Conservation (phyloP, 2,113 vertebrate genomes). For the Ammodytes marinus region DNA sequence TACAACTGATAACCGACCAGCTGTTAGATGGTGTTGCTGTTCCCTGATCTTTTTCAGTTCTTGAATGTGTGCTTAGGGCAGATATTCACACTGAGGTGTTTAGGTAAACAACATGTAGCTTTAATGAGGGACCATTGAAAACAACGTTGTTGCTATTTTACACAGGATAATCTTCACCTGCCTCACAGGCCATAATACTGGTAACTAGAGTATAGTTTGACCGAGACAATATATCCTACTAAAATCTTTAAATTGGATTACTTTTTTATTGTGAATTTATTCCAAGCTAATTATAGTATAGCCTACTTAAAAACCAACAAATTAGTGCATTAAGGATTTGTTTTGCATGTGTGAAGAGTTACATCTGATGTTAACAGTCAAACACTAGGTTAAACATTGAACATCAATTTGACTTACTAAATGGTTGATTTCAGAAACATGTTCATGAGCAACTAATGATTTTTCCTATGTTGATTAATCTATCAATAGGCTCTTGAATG, state of each 20-base stretch:
- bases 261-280: neutral
- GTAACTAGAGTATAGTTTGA: neutral
- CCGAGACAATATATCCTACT: no score
- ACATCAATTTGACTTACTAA: neutral
- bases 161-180: slow-evolving; percentile 20
- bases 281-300: neutral
- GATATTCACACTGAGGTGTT: slow-evolving; percentile 38
- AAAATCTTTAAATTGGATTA: no score
- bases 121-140: slow-evolving; percentile 33
- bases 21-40: neutral
- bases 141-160: slow-evolving; percentile 48
- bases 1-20: neutral
- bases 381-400: neutral
- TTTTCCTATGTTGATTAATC: neutral
- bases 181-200: neutral
- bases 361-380: neutral
- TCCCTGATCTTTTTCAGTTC: neutral
- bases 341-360: neutral
- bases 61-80: slow-evolving; percentile 11
- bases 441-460: neutral
- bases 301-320: neutral
- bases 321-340: neutral
- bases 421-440: neutral
- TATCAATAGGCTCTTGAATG: neutral
- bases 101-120: slow-evolving; percentile 21